phyloP scores from a whole-genome alignment of 2,888 invertebrate genomes.

The Emmelina monodactyla region DNA sequence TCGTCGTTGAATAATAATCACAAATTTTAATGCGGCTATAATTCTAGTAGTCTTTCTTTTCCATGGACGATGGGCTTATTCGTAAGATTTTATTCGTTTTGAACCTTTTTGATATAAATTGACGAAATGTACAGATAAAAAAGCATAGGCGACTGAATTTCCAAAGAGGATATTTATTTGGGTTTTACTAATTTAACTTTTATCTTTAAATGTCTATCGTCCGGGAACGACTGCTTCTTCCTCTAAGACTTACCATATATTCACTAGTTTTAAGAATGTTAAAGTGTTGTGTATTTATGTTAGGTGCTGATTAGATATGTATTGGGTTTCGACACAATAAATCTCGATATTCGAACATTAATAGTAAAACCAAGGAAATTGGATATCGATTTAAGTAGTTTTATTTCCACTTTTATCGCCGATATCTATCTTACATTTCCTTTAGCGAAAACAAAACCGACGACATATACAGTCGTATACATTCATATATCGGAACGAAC shows the following conservation, averaged over 20 bases:
- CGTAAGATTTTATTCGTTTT: too few relatives aligned
- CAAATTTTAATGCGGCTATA: neutral
- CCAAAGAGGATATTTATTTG: too few relatives aligned
- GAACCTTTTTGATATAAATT: neutral
- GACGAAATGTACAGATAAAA: neutral
- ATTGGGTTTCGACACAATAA: neutral
- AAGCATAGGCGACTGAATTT: neutral
- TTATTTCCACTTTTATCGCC: neutral
- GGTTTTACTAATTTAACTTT: too few relatives aligned
- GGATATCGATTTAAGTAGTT: neutral
- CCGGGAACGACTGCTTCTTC: too few relatives aligned
- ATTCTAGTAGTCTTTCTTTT: too few relatives aligned
- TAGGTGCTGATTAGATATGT: neutral
- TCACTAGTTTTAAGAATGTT: too few relatives aligned
- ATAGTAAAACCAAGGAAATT: neutral
- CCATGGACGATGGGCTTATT: too few relatives aligned
- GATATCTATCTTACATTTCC: neutral
- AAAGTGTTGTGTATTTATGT: too few relatives aligned
- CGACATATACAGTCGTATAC: too few relatives aligned
- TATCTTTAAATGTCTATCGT: too few relatives aligned
- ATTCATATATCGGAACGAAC: too few relatives aligned
- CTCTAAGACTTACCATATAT: too few relatives aligned
- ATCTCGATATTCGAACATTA: neutral
- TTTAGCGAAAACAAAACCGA: neutral
- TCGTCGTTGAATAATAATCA: constrained; percentile 1